phyloP scores from a whole-genome alignment of 2,888 invertebrate species.

The Acleris literana region DNA sequence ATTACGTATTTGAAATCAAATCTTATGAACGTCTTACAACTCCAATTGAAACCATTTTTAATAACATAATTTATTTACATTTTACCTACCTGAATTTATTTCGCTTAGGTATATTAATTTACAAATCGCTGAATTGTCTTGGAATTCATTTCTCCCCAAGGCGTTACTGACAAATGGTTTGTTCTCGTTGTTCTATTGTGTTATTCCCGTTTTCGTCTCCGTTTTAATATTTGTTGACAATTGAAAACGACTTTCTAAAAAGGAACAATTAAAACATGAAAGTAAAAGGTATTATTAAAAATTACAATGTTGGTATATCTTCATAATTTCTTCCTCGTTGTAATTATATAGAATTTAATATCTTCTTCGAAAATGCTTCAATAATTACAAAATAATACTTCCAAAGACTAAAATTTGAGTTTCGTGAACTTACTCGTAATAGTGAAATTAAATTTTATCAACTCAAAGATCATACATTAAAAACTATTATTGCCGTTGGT shows the following conservation, averaged over 20 bases:
- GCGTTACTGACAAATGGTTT: conserved; percentile 19
- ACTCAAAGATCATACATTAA: too few relatives aligned
- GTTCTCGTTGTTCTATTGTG: conserved; percentile 18
- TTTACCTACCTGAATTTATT: conserved; percentile 39
- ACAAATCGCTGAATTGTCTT: conserved; percentile 9
- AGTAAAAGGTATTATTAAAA: too few relatives aligned
- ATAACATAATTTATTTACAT: conserved; percentile 34
- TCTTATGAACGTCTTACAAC: conserved; percentile 26
- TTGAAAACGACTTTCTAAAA: conserved; percentile 6
- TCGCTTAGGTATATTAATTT: conserved; percentile 39
- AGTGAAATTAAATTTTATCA: too few relatives aligned
- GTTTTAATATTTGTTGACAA: conserved; percentile 14
- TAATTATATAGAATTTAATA: too few relatives aligned
- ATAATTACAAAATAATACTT: too few relatives aligned
- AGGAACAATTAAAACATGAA: not conserved
- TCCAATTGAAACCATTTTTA: conserved; percentile 32
- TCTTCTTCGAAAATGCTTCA: too few relatives aligned
- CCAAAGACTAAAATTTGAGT: too few relatives aligned
- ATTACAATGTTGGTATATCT: too few relatives aligned
- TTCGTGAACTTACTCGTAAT: too few relatives aligned
- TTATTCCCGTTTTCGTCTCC: conserved; percentile 2
- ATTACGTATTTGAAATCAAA: conserved; percentile 35
- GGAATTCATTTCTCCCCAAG: not conserved
- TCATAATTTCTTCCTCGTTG: too few relatives aligned
- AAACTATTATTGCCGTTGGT: too few relatives aligned